Evolutionary conservation across 2,797 vertebrate genomes (phyloP), one percentile per base, ranked within the genome.

Genomic region (Chelonia mydas): DNA sequence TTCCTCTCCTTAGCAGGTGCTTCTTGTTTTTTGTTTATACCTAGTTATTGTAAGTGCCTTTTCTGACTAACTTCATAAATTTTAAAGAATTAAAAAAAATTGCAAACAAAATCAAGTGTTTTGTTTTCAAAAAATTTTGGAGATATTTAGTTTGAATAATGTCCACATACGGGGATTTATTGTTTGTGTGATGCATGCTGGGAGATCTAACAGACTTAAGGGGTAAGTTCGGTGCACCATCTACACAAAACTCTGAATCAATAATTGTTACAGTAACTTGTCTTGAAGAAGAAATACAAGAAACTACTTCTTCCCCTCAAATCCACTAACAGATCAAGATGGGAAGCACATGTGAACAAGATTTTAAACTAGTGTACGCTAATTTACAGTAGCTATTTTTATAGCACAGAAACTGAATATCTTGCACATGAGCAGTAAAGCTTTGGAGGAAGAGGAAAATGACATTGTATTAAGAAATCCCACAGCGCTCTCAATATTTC

Each of bases 231-330:
- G 23, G 16, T 83, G 45, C 27, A 8, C 0, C 0, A 41, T 41
- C 41, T 41, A 41, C 41, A 41, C 41, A 41, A 59, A 65, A 37
- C 25, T 23, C 3, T 88, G 41, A 86, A 86, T 82, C 83, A 84
- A 49, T 15, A 12, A 11, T 83, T 91, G 51, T 55, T 16, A 7
- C 51, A 82, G 8, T 17, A 90, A 51, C 78, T 86, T 87, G 54
- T 74, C 93, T 88, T 37, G 74, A 83, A 80, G 77, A 68, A 77
- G 11, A 91, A 93, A 79, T 79, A 49, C 0, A 83, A 79, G 68
- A 28, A 76, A 45, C 3, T 79, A 7, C 0, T 5, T 21, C 4
- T 33, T 9, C 17, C 45, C 41, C 6, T 57, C 23, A 1, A 47
- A 31, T 77, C 2, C 82, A 21, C 2, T 81, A 86, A 86, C 49